A percentile compares a stretch with the other conserved stretches of the same genome.
phyloP scores from a whole-genome alignment of 1,140 invertebrate species.

The Ladona fulva region DNA sequence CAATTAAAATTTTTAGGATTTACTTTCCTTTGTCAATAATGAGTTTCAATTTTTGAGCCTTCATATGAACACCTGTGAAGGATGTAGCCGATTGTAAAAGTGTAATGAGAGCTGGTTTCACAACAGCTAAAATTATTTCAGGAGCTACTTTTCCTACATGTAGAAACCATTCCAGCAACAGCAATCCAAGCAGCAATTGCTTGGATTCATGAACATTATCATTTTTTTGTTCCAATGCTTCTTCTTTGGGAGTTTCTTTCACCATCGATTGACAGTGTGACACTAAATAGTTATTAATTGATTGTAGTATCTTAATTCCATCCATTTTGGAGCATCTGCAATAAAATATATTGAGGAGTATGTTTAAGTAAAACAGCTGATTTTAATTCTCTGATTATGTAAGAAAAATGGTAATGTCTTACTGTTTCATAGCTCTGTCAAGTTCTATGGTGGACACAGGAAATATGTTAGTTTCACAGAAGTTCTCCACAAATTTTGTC shows the following conservation, averaged over 20 bases:
- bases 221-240: neutral
- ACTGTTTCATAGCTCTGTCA: slow-evolving; percentile 16
- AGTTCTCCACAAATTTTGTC: slow-evolving; percentile 13
- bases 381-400: too few species aligned
- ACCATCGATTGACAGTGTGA: neutral
- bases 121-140: neutral
- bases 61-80: neutral
- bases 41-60: slow-evolving; percentile 20
- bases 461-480: slow-evolving; percentile 11
- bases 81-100: neutral
- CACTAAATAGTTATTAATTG: neutral
- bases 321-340: neutral
- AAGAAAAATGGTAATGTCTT: neutral
- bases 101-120: neutral
- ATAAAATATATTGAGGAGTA: neutral
- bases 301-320: neutral
- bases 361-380: too few species aligned
- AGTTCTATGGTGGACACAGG: slow-evolving; percentile 13
- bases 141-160: slow-evolving; percentile 16
- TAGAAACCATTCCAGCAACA: slow-evolving; percentile 21
- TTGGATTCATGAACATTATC: neutral
- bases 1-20: too few species aligned
- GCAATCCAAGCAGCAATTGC: neutral
- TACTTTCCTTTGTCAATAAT: slow-evolving; percentile 16
- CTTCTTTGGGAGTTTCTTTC: neutral